Base-by-base conservation (phyloP, 2,888 invertebrate species). In the Meganola albula region DNA sequence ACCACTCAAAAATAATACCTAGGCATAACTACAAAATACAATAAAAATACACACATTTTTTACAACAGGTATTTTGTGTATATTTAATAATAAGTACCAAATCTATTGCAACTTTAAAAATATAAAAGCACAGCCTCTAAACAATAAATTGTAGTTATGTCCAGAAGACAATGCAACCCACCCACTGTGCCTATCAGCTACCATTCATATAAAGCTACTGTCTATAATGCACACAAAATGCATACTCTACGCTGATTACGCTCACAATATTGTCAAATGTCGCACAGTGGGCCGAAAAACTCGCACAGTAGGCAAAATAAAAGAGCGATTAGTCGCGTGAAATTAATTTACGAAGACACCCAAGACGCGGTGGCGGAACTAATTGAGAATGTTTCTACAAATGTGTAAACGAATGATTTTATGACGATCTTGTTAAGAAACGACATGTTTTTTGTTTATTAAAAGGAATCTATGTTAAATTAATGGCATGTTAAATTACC, bases 311-410 rank as follows among this genome's bases (percentile, higher is more conserved):
- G 43, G 62, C 60, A 59, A 63, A 65, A 58, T 32, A 53, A 50
- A 65, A 58, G 62, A 56, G 48, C 53, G 60, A 57, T 71, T 65
- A 74, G 60, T 54, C 38, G 61, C 77, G 70, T 74, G 74, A 75
- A 76, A 78, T 77, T 57, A 55, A 63, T 63, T 62, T 63, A 53
- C 57, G 55, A 39, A 65, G 72, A 79, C 82, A 72, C 79, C 79
- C 78, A 74, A 71, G 75, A 63, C 57, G 77, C 44, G 44, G 55
- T 35, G 50, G 67, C 64, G 42, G 58, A 31, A 41, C 66, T 59
- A 74, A 75, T 57, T 39, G 44, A 51, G 48, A 66, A 66, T 58
- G 47, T 54, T 46, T 42, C 47, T 53, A 49, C 40, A 44, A 40
- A 32, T 22, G 32, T 12, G 12, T 27, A 10, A 29, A 10, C 37